Base-by-base conservation (phyloP, 1,140 invertebrate genomes). In the Lordiphosa stackelbergi region DNA sequence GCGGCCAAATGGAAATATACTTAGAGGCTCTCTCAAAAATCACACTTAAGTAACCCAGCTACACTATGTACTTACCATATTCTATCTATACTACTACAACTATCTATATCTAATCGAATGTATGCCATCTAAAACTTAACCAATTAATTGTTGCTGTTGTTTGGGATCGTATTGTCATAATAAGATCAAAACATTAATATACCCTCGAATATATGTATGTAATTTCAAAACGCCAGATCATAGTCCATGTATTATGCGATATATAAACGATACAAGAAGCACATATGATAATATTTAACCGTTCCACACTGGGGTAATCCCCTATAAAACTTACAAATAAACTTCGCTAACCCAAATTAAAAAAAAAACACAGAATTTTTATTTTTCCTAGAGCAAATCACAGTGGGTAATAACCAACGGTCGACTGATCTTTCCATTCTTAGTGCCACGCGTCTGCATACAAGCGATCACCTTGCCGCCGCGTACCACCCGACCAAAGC, bases 61-160 rank as follows among this genome's bases (percentile, higher is more conserved):
- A 16, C 36, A 24, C 24, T 40, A 42, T 38, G 28, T 45, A 31
- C 16, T 9, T 51, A 58, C 38, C 35, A 45, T 46, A 48, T 59
- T 36, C 22, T 16, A 12, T 31, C 12, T 45, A 3, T 28, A 45
- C 12, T 16, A 16, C 16, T 16, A 16, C 16, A 1, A 16, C 16
- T 16, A 16, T 16, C 16, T 16, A 19, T 46, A 48, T n/a, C 35
- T 41, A 41, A 55, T 48, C 28, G 9, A 31, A 53, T 42, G 40
- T 41, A 43, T 43, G 38, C 47, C 35, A 51, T 8, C 28, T 31
- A 46, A 52, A 42, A 59, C 36, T 53, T 63, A 59, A 53, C 68
- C 61, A 77, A 65, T 77, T 73, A 83, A 79, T 85, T 84, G 83
- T 86, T 86, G 84, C 84, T 86, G 84, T 86, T 86, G 84, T 86